Conservation (phyloP, 2,797 vertebrate species). For the Sardinella longiceps region DNA sequence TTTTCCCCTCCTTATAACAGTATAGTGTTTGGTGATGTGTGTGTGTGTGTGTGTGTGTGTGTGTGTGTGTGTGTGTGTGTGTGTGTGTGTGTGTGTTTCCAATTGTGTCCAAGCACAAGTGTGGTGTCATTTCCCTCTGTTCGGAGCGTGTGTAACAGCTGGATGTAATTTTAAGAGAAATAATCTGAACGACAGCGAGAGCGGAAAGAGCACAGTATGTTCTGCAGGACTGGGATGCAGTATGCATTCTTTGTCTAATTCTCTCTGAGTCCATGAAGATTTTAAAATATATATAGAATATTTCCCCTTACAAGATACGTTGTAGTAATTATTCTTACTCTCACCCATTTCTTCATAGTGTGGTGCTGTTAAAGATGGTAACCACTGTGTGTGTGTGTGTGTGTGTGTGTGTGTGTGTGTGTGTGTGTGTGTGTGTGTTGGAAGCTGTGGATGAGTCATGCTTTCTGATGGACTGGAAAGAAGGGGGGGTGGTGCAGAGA, state of each 20-base stretch:
- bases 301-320: not conserved
- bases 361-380: not conserved
- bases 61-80: not conserved
- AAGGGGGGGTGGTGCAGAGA: constrained; percentile 28
- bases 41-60: not conserved
- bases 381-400: not conserved
- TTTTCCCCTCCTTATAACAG: not conserved
- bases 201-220: constrained; percentile 4
- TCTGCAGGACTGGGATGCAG: not conserved
- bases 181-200: constrained; percentile 16
- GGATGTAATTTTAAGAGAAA: constrained; percentile 37
- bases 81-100: not conserved
- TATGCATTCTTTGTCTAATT: not conserved
- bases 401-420: constrained; percentile 24
- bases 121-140: constrained; percentile 26
- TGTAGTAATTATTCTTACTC: not conserved
- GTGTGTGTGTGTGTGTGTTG: constrained; percentile 27
- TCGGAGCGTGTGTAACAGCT: constrained; percentile 34
- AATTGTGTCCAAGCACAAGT: not conserved
- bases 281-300: too few relatives aligned
- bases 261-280: not conserved
- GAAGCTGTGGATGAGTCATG: constrained; percentile 49
- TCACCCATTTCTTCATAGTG: not conserved
- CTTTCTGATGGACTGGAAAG: constrained; percentile 46
- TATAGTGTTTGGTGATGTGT: not conserved